Percentiles rank a stretch among this genome's conserved stretches.
Conservation (phyloP, 1,140 invertebrate species). For the Nymphalis io region DNA sequence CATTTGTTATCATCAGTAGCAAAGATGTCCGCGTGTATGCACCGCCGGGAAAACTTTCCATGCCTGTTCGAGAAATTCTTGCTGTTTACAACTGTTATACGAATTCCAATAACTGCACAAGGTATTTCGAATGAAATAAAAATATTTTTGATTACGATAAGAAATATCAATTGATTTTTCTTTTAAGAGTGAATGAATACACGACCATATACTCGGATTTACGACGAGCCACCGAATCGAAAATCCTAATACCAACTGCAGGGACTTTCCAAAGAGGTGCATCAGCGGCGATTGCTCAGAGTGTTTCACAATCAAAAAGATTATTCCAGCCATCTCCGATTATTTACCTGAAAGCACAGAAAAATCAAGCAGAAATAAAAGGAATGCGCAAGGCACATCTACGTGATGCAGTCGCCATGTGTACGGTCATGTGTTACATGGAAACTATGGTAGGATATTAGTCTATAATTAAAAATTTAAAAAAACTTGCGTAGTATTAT, state of each 20-base stretch:
- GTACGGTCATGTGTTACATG: constrained; percentile 93
- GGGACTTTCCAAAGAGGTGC: constrained; percentile 87
- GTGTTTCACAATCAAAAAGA: constrained; percentile 83
- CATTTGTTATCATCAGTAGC: constrained; percentile 88
- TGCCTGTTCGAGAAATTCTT: constrained; percentile 78
- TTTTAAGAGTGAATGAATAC: constrained; percentile 85
- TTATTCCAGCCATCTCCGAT: constrained; percentile 86
- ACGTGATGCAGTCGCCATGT: constrained; percentile 93
- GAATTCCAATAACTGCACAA: constrained; percentile 82
- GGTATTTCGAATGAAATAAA: constrained; percentile 73
- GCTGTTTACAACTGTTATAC: constrained; percentile 83
- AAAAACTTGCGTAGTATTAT: background rate
- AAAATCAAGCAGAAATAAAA: constrained; percentile 91
- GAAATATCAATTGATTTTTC: background rate
- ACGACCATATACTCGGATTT: constrained; percentile 86
- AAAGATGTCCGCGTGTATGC: constrained; percentile 84
- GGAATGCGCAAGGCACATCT: constrained; percentile 94
- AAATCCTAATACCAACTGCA: constrained; percentile 86
- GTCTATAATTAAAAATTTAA: background rate
- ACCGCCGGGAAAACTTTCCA: constrained; percentile 82
- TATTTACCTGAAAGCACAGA: constrained; percentile 90
- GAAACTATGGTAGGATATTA: constrained; percentile 78
- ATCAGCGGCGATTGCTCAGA: constrained; percentile 87
- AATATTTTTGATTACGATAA: background rate
- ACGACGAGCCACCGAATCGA: constrained; percentile 83